These are phyloP conservation scores for Lagenorhynchus albirostris DNA, from an alignment of 2,113 vertebrate genomes.

Conservation along the genomic window DNA sequence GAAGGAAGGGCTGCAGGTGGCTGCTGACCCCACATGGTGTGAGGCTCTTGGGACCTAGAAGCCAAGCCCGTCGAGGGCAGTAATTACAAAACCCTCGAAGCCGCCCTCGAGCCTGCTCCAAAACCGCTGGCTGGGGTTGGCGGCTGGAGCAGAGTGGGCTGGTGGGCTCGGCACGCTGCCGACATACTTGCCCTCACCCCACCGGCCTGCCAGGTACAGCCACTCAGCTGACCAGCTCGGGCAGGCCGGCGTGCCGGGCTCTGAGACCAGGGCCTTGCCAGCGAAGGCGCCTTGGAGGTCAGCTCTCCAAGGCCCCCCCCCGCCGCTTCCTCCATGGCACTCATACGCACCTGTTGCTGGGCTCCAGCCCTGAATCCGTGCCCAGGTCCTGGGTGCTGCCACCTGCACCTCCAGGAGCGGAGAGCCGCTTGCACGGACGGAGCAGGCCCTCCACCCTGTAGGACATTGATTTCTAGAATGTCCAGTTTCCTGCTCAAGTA, in stretches of 20 bases:
- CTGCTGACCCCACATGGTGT: background rate
- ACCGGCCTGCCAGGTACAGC: background rate
- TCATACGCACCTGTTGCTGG: rapidly evolving
- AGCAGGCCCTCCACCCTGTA: rapidly evolving
- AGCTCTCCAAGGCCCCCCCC: no score
- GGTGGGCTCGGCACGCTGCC: rapidly evolving
- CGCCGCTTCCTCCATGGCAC: rapidly evolving
- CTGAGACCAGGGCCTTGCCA: background rate
- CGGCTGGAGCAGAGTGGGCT: background rate
- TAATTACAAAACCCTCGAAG: background rate
- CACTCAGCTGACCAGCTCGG: rapidly evolving
- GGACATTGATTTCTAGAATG: background rate
- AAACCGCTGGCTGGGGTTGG: background rate
- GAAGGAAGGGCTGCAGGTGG: background rate
- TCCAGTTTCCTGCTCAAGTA: no score
- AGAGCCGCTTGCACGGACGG: rapidly evolving
- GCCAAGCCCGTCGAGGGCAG: background rate
- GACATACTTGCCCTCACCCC: rapidly evolving
- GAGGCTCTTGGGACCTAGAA: background rate
- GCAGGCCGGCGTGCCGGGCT: rapidly evolving
- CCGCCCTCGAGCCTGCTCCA: no score
- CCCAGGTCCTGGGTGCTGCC: background rate
- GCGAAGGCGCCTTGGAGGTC: rapidly evolving
- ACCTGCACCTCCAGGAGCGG: background rate
- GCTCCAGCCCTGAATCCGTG: background rate